Percentiles rank a stretch among this genome's conserved stretches.
Conservation (phyloP, 2,888 invertebrate genomes). For the Mamestra brassicae region DNA sequence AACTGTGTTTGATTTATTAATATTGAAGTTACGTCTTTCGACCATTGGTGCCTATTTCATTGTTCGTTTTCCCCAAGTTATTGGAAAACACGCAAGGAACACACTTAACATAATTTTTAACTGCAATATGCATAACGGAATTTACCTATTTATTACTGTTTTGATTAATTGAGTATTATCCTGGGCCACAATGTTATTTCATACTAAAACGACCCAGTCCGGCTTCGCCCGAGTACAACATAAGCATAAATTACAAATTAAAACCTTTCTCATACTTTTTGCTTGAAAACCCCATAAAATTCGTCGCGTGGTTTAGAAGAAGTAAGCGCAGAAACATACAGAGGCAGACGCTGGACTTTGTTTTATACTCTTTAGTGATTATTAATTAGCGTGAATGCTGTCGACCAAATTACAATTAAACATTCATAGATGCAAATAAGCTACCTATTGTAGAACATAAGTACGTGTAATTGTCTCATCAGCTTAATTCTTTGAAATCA, state of each 20-base stretch:
- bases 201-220: background rate
- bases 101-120: background rate
- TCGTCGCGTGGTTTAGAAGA: too few species aligned
- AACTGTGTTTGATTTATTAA: background rate
- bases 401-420: background rate
- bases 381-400: background rate
- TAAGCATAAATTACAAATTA: too few species aligned
- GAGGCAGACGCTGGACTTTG: background rate
- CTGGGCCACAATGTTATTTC: background rate
- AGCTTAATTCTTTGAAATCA: too few species aligned
- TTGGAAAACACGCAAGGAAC: background rate
- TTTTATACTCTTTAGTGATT: background rate
- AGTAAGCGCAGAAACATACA: background rate
- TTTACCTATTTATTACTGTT: background rate
- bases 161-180: background rate
- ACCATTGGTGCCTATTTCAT: background rate
- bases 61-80: background rate
- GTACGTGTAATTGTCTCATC: too few species aligned
- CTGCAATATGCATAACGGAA: background rate
- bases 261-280: too few species aligned
- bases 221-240: too few species aligned
- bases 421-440: background rate
- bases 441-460: too few species aligned
- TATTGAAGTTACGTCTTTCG: background rate
- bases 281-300: too few species aligned